Evolutionary conservation across 2,797 vertebrate genomes (phyloP), one percentile per base, ranked within the genome.

Genomic region (Lophius americanus): DNA sequence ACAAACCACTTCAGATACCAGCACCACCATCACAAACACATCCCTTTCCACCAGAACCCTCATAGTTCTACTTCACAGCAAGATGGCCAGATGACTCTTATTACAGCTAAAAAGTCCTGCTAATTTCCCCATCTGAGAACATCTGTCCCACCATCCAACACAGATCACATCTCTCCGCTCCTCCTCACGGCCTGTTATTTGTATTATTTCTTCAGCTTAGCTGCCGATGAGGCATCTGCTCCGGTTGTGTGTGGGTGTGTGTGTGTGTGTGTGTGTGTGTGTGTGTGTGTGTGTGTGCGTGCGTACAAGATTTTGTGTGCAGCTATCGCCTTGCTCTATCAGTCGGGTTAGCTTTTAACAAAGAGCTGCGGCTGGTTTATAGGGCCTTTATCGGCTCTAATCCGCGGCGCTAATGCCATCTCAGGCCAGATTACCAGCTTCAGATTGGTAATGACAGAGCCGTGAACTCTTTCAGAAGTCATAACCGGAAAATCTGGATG

Each of bases 321-420:
- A 9, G 51, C 67, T 85, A 87, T 89, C 82, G 70, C 60, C 61
- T 68, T 79, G 60, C 79, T 68, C 81, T 53, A 88, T 91, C 88
- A 75, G 75, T 12, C 33, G 80, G 60, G 79, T 83, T 78, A 81
- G 81, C 75, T 83, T 88, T 87, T 64, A 91, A 94, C 93, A 93
- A 94, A 95, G 91, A 89, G 85, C 88, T 36, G 48, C 23, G 78
- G 81, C 81, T 86, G 91, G 89, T 66, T 94, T 94, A 94, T 76
- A 83, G 88, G 79, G 85, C 85, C 91, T 93, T 93, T 93, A 94
- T 94, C 92, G 88, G 82, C 56, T 58, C 81, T 94, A 94, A 94
- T 93, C 93, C 88, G 37, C 60, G 13, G 73, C 52, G 51, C 83
- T 94, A 94, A 95, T 93, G 92, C 91, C 89, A 89, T 91, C 91